These are phyloP conservation scores for Stenichneumon culpator DNA, from an alignment of 2,888 invertebrate genomes.

Conservation along the genomic window DNA sequence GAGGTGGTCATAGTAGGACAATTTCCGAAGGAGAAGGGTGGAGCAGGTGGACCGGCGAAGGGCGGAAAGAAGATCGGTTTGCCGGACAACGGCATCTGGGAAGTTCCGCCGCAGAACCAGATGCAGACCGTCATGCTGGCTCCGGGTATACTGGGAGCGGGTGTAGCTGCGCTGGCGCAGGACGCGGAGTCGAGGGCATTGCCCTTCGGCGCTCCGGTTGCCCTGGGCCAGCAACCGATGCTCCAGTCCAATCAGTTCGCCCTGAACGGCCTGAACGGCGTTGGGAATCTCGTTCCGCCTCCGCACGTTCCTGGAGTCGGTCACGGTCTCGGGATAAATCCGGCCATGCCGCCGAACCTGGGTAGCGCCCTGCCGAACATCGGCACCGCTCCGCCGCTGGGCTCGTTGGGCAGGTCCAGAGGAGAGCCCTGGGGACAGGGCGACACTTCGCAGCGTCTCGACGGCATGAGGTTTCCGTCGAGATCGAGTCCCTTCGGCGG, in stretches of 20 bases:
- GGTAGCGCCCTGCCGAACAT: constrained; percentile 69
- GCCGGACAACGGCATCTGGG: constrained; percentile 82
- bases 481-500: constrained; percentile 75
- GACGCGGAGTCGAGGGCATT: constrained; percentile 67
- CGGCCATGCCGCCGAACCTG: constrained; percentile 71
- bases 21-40: constrained; percentile 80
- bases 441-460: constrained; percentile 69
- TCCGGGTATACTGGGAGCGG: constrained; percentile 79
- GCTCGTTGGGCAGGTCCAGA: constrained; percentile 70
- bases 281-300: constrained; percentile 77
- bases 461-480: constrained; percentile 71
- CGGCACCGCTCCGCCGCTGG: constrained; percentile 57
- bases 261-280: constrained; percentile 81
- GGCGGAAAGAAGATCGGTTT: constrained; percentile 61
- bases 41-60: constrained; percentile 48
- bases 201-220: constrained; percentile 73
- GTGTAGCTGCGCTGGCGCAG: constrained; percentile 65
- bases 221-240: constrained; percentile 73
- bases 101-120: constrained; percentile 83
- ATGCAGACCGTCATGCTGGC: constrained; percentile 81
- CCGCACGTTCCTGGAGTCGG: constrained; percentile 75
- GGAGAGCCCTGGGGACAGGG: constrained; percentile 74
- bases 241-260: constrained; percentile 78
- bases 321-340: constrained; percentile 71
- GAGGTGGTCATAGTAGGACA: constrained; percentile 84